A percentile compares a stretch with the other conserved stretches of the same genome.
These are phyloP conservation scores for Urocynchramus pylzowi DNA, from an alignment of 2,113 vertebrate species.

Conservation along the genomic window DNA sequence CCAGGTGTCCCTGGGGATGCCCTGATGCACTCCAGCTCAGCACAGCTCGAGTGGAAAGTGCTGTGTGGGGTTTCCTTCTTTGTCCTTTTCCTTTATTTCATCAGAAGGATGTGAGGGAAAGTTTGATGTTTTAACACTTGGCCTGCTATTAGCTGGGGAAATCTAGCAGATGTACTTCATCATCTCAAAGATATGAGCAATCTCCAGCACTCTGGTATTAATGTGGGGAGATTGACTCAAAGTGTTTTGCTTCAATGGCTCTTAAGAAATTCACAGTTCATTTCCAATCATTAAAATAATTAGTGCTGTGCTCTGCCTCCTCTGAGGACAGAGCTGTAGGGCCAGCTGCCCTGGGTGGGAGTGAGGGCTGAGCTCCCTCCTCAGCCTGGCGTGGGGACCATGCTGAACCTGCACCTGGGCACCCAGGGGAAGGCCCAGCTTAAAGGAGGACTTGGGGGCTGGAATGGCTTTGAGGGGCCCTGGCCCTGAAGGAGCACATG, in stretches of 20 bases:
- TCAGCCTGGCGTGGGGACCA: fast-evolving
- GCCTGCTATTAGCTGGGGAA: not conserved
- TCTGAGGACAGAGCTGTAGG: not conserved
- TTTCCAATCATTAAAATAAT: slow-evolving; percentile 40
- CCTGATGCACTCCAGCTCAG: not conserved
- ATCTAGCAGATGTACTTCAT: not conserved
- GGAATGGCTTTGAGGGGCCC: not conserved
- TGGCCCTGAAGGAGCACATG: not conserved
- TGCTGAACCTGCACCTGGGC: not conserved
- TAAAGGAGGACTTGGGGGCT: not conserved
- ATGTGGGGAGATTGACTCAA: not conserved
- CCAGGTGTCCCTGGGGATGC: not conserved
- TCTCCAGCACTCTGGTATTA: not conserved
- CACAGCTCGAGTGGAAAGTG: not conserved
- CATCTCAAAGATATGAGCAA: not conserved
- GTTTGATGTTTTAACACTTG: not conserved
- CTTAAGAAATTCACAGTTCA: slow-evolving; percentile 1
- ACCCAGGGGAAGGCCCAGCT: not conserved
- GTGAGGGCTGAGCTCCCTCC: not conserved
- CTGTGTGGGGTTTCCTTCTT: not conserved
- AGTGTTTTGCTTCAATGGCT: not conserved
- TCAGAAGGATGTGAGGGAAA: not conserved
- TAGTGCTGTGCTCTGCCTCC: not conserved
- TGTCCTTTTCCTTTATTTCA: not conserved
- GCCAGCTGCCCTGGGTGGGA: not conserved